These are phyloP conservation scores for Amblyopsis rosae DNA, from an alignment of 2,113 vertebrate genomes.

Conservation along the genomic window DNA sequence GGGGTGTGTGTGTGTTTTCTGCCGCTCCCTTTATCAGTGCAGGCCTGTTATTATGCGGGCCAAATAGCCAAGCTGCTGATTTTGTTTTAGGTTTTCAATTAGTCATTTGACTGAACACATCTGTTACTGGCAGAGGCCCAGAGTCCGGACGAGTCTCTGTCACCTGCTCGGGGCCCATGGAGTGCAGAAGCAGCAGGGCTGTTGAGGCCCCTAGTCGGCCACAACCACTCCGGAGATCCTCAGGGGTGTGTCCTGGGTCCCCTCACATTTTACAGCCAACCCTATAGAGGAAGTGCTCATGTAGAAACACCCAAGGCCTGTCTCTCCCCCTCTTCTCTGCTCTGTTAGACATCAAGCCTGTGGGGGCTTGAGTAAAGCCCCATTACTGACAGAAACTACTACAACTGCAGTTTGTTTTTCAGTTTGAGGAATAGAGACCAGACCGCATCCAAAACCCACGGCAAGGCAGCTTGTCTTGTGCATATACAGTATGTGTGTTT, in stretches of 20 bases:
- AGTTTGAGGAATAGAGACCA: neutral
- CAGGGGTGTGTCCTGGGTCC: conserved; percentile 69
- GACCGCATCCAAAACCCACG: conserved; percentile 48
- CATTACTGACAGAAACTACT: conserved; percentile 41
- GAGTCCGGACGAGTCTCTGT: conserved; percentile 84
- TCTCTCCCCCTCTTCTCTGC: conserved; percentile 51
- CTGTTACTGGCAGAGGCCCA: conserved; percentile 94
- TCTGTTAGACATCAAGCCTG: conserved; percentile 56
- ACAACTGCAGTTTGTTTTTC: conserved; percentile 44
- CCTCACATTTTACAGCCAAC: conserved; percentile 72
- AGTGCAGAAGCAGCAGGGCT: conserved; percentile 78
- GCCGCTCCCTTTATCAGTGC: conserved; percentile 84
- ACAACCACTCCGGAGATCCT: conserved; percentile 71
- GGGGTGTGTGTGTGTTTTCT: conserved; percentile 86
- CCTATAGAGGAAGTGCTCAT: conserved; percentile 65
- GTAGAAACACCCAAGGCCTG: conserved; percentile 62
- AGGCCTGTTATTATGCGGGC: conserved; percentile 96
- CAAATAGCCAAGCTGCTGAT: conserved; percentile 97
- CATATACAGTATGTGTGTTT: conserved; percentile 34
- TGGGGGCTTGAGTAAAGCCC: conserved; percentile 56
- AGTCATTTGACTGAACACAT: conserved; percentile 99
- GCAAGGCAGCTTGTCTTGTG: conserved; percentile 44
- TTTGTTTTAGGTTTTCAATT: conserved; percentile 99
- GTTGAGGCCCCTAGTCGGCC: conserved; percentile 60
- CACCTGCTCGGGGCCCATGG: conserved; percentile 86